phyloP scores from a whole-genome alignment of 2,113 vertebrate genomes.

The Pyrgilauda ruficollis region DNA sequence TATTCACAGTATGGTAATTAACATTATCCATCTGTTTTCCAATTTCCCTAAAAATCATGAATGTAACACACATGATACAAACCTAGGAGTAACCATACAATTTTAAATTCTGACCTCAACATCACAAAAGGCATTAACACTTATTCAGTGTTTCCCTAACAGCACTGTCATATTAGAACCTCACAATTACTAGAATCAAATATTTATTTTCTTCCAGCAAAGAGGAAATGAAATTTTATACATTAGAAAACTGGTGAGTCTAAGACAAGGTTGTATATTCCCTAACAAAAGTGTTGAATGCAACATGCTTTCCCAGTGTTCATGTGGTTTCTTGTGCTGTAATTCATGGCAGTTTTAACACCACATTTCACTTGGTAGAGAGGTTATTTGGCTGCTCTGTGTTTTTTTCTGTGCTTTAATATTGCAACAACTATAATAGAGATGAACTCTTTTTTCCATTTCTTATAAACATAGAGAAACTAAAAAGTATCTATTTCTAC shows the following conservation, averaged over 20 bases:
- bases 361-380: neutral
- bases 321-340: neutral
- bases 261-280: neutral
- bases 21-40: neutral
- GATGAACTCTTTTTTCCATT: neutral
- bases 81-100: neutral
- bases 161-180: neutral
- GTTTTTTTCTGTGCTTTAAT: neutral
- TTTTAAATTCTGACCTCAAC: neutral
- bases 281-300: neutral
- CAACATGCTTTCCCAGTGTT: neutral
- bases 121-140: neutral
- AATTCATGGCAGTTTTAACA: neutral
- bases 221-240: neutral
- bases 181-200: neutral
- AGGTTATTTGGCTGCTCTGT: neutral
- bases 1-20: neutral
- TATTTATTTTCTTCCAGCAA: neutral
- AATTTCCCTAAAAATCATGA: constrained; percentile 14
- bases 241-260: neutral
- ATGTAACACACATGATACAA: neutral
- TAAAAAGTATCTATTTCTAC: neutral
- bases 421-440: neutral
- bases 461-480: neutral
- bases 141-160: neutral